phyloP scores from a whole-genome alignment of 1,140 invertebrate species.

The Lanistes nyassanus region DNA sequence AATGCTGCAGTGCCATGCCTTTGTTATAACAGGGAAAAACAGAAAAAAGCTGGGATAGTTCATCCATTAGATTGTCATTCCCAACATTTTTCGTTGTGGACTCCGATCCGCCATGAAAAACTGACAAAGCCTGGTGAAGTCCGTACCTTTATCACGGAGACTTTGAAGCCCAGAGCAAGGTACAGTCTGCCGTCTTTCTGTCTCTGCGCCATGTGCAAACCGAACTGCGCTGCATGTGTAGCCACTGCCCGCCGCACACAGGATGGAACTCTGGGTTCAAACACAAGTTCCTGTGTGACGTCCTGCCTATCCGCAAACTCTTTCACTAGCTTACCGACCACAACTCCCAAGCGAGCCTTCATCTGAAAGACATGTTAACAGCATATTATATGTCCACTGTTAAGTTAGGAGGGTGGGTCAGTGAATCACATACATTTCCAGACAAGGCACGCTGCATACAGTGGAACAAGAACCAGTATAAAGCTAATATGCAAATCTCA shows the following conservation, averaged over 20 bases:
- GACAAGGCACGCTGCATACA: too few relatives aligned
- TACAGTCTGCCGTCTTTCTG: conserved; percentile 26
- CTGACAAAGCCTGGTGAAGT: not conserved
- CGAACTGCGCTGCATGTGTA: not conserved
- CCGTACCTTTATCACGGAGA: conserved; percentile 7
- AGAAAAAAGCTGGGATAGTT: too few relatives aligned
- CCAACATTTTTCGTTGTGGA: too few relatives aligned
- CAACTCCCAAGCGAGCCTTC: conserved; percentile 1
- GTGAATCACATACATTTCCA: too few relatives aligned
- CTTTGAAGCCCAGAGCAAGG: not conserved
- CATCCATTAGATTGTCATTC: too few relatives aligned
- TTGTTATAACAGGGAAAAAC: too few relatives aligned
- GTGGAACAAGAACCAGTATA: too few relatives aligned
- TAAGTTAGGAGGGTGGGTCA: too few relatives aligned
- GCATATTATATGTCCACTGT: too few relatives aligned
- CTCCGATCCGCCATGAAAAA: too few relatives aligned
- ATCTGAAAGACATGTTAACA: not conserved
- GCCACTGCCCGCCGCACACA: conserved; percentile 4
- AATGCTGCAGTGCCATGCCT: too few relatives aligned
- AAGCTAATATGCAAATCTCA: too few relatives aligned
- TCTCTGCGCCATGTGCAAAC: conserved; percentile 8
- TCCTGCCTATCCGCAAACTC: conserved; percentile 7
- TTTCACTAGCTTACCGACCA: not conserved
- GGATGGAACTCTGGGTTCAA: conserved; percentile 5
- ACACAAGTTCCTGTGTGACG: conserved; percentile 7